Conservation (phyloP, 1,140 invertebrate species). For the Vollenhovia emeryi region DNA sequence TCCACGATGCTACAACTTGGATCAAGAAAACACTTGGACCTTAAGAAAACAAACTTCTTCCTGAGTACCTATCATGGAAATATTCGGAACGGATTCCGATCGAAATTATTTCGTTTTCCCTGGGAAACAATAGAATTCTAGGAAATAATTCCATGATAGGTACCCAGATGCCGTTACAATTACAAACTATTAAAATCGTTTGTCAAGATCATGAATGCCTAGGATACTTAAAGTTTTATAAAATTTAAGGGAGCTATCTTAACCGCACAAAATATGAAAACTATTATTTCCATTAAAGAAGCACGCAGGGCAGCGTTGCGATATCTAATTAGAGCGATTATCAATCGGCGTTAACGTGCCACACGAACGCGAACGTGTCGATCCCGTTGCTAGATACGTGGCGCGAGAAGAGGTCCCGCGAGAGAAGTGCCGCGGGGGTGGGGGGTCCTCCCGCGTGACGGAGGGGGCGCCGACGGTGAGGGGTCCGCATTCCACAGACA, state of each 20-base stretch:
- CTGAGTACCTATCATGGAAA: too few species aligned
- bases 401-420: conserved; percentile 42
- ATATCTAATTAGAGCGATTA: conserved; percentile 18
- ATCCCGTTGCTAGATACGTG: conserved; percentile 29
- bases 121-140: too few species aligned
- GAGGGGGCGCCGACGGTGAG: conserved; percentile 77
- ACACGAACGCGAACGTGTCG: conserved; percentile 25
- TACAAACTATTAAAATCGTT: too few species aligned
- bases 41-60: too few species aligned
- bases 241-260: not conserved
- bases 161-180: not conserved
- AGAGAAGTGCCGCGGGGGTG: conserved; percentile 67
- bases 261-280: not conserved
- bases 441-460: conserved; percentile 63
- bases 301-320: not conserved
- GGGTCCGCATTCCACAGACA: conserved; percentile 85
- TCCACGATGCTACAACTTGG: too few species aligned
- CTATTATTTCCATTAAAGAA: not conserved
- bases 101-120: too few species aligned
- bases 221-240: not conserved
- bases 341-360: not conserved
- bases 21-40: too few species aligned
- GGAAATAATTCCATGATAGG: too few species aligned
- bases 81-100: too few species aligned
- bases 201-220: not conserved